Evolutionary conservation across 2,888 invertebrate genomes (phyloP), one percentile per base, ranked within the genome.

Genomic region (Drepanosiphum platanoidis): DNA sequence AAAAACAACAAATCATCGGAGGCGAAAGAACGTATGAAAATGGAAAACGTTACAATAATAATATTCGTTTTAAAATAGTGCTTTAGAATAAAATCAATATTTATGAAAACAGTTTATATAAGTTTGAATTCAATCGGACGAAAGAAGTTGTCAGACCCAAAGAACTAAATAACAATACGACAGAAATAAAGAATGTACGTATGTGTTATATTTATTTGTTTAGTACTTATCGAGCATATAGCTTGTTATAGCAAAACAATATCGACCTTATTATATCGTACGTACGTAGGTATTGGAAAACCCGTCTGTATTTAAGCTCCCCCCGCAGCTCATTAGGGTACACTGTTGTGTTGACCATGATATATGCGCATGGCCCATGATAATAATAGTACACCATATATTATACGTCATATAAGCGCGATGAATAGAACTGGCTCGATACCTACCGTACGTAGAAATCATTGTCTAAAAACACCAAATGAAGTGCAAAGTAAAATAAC

Each of bases 381-480:
- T 75, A 75, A 58, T 58, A 75, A 75, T 58, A 30, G n/a, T 61
- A n/a, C 22, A 74, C n/a, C 46, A 30, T 30, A 34, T 32, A 74
- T 39, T 74, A 52, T 52, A 39, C 30, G 4, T 42, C 27, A 72
- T 74, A 30, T 30, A 22, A 22, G 15, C n/a, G 52, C 58, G 52
- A 75, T 58, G 42, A 75, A 75, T 34, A 32, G 34, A 75, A 75
- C 75, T 52, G 75, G 75, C 75, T 34, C 42, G 52, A 78, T 39
- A 39, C 18, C 42, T 30, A 39, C n/a, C n/a, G 64, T 78, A 30
- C 22, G 22, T 34, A 11, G 34, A 78, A 78, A 78, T 64, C 64
- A 78, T 78, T 78, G 78, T 78, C 42, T 78, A 78, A 78, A 34
- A 39, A 75, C n/a, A 58, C 13, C 34, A 75, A 75, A 58, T 58